Conservation (phyloP, 2,797 vertebrate genomes). For the Amniataba percoides region DNA sequence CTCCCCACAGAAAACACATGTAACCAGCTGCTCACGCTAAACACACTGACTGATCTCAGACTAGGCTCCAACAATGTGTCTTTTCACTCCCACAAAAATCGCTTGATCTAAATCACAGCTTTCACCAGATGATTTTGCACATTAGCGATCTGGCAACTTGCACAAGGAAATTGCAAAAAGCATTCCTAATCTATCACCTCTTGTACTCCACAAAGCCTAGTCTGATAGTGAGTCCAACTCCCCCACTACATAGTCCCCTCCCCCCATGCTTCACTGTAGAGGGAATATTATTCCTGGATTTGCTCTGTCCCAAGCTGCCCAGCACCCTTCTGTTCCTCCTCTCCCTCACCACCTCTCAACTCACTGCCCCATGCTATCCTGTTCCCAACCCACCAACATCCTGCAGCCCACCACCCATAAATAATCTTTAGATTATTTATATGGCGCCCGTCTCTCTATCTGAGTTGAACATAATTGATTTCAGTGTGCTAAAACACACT, state of each 20-base stretch:
- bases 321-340: slow-evolving; percentile 63
- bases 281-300: slow-evolving; percentile 77
- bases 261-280: slow-evolving; percentile 66
- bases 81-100: neutral
- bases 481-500: slow-evolving; percentile 66
- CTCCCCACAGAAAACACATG: slow-evolving; percentile 54
- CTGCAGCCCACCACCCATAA: slow-evolving; percentile 70
- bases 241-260: slow-evolving; percentile 41
- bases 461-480: slow-evolving; percentile 51
- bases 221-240: slow-evolving; percentile 80
- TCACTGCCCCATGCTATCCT: slow-evolving; percentile 51
- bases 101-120: slow-evolving; percentile 47
- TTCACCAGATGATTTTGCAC: slow-evolving; percentile 14
- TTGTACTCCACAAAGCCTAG: slow-evolving; percentile 74
- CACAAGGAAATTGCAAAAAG: slow-evolving; percentile 29
- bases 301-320: slow-evolving; percentile 71
- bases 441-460: slow-evolving; percentile 49
- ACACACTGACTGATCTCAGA: slow-evolving; percentile 85
- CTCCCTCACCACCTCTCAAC: slow-evolving; percentile 47
- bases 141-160: slow-evolving; percentile 30
- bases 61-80: slow-evolving; percentile 72
- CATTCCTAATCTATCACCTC: slow-evolving; percentile 5
- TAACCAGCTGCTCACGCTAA: slow-evolving; percentile 76
- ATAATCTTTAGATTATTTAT: slow-evolving; percentile 85
- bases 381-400: slow-evolving; percentile 45